A percentile compares a stretch with the other conserved stretches of the same genome.
Conservation (phyloP, 2,113 vertebrate genomes). For the Macrotus californicus region DNA sequence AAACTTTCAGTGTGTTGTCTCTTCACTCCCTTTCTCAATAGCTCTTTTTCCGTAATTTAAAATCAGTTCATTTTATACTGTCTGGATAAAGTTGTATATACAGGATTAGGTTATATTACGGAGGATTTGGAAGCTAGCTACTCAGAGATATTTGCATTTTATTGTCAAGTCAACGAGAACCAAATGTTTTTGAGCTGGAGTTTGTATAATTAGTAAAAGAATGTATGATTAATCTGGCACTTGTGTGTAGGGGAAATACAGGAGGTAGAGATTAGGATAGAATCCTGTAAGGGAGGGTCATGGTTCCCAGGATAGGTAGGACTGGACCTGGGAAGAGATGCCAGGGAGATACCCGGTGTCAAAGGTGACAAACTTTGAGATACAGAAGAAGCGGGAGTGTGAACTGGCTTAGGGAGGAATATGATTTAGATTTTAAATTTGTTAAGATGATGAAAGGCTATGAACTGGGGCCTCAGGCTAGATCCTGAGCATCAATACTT, state of each 20-base stretch:
- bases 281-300: neutral
- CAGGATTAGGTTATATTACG: neutral
- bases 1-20: neutral
- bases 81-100: neutral
- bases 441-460: neutral
- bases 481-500: neutral
- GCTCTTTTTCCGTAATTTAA: neutral
- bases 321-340: neutral
- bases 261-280: neutral
- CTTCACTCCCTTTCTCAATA: neutral
- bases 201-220: neutral
- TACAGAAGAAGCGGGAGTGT: neutral
- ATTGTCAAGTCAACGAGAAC: neutral
- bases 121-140: conserved; percentile 6
- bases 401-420: neutral
- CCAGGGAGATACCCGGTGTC: neutral
- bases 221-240: neutral
- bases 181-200: conserved; percentile 10
- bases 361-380: neutral
- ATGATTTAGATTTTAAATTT: neutral
- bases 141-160: neutral
- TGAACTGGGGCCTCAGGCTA: neutral
- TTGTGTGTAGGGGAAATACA: neutral
- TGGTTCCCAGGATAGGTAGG: neutral
- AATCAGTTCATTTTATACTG: neutral